Conservation (phyloP, 1,140 invertebrate genomes). For the Brachionus rubens region DNA sequence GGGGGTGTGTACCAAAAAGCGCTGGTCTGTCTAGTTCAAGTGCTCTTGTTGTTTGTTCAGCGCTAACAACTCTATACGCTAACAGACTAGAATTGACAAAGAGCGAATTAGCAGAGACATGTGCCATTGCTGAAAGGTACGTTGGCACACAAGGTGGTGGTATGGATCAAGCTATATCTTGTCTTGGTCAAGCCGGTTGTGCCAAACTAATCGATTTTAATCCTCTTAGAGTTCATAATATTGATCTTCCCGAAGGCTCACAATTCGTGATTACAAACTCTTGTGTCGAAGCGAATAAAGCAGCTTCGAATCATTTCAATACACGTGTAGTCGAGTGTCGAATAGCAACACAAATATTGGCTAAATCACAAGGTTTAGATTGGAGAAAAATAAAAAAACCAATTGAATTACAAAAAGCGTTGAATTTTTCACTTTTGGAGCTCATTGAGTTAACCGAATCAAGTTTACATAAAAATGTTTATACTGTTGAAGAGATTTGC, state of each 20-base stretch:
- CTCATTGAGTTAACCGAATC: slow-evolving; percentile 69
- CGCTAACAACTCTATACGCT: slow-evolving; percentile 74
- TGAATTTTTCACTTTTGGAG: slow-evolving; percentile 67
- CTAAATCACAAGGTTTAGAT: slow-evolving; percentile 66
- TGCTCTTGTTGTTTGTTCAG: slow-evolving; percentile 87
- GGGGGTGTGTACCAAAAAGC: slow-evolving; percentile 57
- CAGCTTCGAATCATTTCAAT: slow-evolving; percentile 82
- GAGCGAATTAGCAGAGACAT: slow-evolving; percentile 76
- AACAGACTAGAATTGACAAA: slow-evolving; percentile 62
- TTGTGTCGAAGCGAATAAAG: slow-evolving; percentile 85
- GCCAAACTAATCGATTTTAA: slow-evolving; percentile 82
- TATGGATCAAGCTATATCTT: slow-evolving; percentile 98
- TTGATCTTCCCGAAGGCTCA: slow-evolving; percentile 73
- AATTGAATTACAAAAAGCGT: slow-evolving; percentile 69
- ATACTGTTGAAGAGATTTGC: slow-evolving; percentile 73
- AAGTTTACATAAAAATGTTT: slow-evolving; percentile 69
- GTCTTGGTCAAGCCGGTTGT: slow-evolving; percentile 77
- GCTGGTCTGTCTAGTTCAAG: slow-evolving; percentile 95
- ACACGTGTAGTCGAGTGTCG: slow-evolving; percentile 87
- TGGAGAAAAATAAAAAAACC: slow-evolving; percentile 67
- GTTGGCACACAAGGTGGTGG: slow-evolving; percentile 91
- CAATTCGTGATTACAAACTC: slow-evolving; percentile 91
- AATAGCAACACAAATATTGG: slow-evolving; percentile 68
- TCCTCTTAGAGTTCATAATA: slow-evolving; percentile 74
- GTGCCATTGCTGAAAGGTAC: slow-evolving; percentile 81